Evolutionary conservation across 2,113 vertebrate genomes (phyloP).

Genomic region (Solea solea): DNA sequence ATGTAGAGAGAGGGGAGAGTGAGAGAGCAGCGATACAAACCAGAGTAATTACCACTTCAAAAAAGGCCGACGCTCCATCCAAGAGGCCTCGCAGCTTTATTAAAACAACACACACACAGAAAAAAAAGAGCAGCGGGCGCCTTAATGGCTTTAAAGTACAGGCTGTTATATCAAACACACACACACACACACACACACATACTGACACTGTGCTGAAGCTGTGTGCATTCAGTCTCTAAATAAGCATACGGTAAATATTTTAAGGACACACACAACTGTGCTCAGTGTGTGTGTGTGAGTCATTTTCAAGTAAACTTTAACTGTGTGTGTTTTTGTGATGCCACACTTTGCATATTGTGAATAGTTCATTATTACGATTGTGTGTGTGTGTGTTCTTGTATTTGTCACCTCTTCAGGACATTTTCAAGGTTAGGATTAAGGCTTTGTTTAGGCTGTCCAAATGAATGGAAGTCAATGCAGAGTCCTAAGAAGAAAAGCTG

Average conservation of each 20-base stretch:
- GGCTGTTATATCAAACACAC: conserved; percentile 70
- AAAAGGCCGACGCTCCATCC: conserved; percentile 60
- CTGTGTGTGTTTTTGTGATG: conserved; percentile 5
- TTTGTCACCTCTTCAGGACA: too few species aligned
- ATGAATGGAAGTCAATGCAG: too few species aligned
- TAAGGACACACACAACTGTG: conserved; percentile 55
- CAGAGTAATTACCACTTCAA: conserved; percentile 78
- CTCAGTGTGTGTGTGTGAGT: conserved; percentile 11
- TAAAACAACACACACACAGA: conserved; percentile 64
- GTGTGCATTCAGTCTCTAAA: conserved; percentile 68
- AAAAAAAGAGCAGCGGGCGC: conserved; percentile 67
- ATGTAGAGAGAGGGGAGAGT: conserved; percentile 13
- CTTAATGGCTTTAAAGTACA: conserved; percentile 64
- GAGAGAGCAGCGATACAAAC: conserved; percentile 60
- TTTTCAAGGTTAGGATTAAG: too few species aligned
- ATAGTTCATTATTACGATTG: neutral
- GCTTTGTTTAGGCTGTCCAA: too few species aligned
- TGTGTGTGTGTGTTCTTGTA: neutral
- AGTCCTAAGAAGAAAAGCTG: too few species aligned
- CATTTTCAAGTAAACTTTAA: too few species aligned
- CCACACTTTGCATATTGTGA: neutral
- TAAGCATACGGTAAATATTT: conserved; percentile 73
- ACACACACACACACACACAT: conserved; percentile 44
- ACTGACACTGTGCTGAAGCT: conserved; percentile 20
- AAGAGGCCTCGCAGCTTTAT: conserved; percentile 71